Evolutionary conservation across 2,888 invertebrate species (phyloP).

Genomic region (Xylota segnis): DNA sequence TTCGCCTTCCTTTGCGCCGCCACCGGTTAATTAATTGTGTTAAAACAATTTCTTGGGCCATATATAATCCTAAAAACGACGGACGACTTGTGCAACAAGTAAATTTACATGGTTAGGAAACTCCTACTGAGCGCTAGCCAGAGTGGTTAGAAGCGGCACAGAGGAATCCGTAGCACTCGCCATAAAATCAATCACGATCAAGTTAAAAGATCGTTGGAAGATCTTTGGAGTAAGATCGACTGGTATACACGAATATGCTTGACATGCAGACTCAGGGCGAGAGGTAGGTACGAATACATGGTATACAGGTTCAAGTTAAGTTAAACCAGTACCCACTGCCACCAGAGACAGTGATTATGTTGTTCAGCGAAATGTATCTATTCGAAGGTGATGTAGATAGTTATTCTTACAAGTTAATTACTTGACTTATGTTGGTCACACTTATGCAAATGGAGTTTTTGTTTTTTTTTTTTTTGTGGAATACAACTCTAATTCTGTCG

Average conservation of each 20-base stretch:
- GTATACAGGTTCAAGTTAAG: slow-evolving; percentile 29
- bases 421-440: slow-evolving; percentile 29
- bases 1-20: slow-evolving; percentile 35
- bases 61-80: slow-evolving; percentile 63
- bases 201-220: slow-evolving; percentile 65
- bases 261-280: slow-evolving; percentile 11
- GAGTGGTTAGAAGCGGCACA: neutral
- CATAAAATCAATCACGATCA: slow-evolving; percentile 74
- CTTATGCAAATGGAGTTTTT: slow-evolving; percentile 5
- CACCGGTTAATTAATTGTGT: slow-evolving; percentile 76
- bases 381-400: slow-evolving; percentile 54
- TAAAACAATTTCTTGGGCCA: slow-evolving; percentile 72
- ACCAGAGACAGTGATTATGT: slow-evolving; percentile 62
- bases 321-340: neutral
- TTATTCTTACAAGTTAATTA: slow-evolving; percentile 65
- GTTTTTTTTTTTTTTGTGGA: neutral
- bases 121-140: slow-evolving; percentile 21
- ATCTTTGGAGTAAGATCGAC: slow-evolving; percentile 60
- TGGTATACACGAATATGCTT: slow-evolving; percentile 35
- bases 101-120: slow-evolving; percentile 65
- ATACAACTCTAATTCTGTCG: neutral
- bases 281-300: slow-evolving; percentile 12
- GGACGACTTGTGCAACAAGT: slow-evolving; percentile 71
- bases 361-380: slow-evolving; percentile 63
- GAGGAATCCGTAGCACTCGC: slow-evolving; percentile 55